Evolutionary conservation across 2,888 invertebrate genomes (phyloP).

Genomic region (Stenchaetothrips biformis): DNA sequence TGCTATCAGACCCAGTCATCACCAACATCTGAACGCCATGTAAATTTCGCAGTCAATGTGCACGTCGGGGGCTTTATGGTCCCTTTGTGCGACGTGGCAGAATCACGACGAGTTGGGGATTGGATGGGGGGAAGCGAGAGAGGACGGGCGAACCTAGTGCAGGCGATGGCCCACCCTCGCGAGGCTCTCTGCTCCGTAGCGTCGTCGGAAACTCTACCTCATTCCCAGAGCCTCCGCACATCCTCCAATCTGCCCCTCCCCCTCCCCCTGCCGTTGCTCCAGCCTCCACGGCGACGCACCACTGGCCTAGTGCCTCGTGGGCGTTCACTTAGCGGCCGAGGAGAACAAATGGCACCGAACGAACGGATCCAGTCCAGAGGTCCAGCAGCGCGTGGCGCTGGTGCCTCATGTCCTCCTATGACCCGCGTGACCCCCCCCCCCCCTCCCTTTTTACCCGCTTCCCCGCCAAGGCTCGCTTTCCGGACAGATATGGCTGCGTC

Average conservation of each 20-base stretch:
- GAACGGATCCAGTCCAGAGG: background rate
- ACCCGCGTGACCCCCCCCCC: too few relatives aligned
- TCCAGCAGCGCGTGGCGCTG: background rate
- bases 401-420: background rate
- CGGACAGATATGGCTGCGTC: background rate
- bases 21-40: too few relatives aligned
- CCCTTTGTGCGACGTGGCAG: background rate
- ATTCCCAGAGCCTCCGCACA: background rate
- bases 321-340: background rate
- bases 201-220: background rate
- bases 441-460: too few relatives aligned
- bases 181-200: background rate
- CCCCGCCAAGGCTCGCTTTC: too few relatives aligned
- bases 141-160: background rate
- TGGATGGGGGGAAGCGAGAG: background rate
- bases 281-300: background rate
- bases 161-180: background rate
- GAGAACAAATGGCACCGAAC: background rate
- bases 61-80: too few relatives aligned
- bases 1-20: too few relatives aligned
- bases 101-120: background rate
- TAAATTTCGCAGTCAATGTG: too few relatives aligned
- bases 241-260: background rate
- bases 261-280: background rate
- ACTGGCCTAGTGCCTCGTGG: background rate